These are phyloP conservation scores for Apeltes quadracus DNA, from an alignment of 2,113 vertebrate species.

Conservation along the genomic window DNA sequence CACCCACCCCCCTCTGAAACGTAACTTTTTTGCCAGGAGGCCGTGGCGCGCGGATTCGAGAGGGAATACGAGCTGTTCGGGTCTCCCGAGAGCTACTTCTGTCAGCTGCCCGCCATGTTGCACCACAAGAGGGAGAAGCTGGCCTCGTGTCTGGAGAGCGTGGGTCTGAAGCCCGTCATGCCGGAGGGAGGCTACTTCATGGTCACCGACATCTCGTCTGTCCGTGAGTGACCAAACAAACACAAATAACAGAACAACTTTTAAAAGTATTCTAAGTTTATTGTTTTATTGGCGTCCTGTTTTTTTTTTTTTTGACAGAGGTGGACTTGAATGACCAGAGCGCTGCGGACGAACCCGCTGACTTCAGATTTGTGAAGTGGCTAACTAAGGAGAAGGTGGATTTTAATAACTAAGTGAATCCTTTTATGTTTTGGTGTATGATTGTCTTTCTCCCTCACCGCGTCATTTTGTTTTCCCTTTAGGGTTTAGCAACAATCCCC, in stretches of 20 bases:
- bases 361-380: slow-evolving; percentile 91
- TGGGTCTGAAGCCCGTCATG: slow-evolving; percentile 86
- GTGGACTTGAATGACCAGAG: slow-evolving; percentile 77
- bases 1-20: too few species aligned
- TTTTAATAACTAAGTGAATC: not conserved
- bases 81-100: slow-evolving; percentile 89
- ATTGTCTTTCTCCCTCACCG: too few species aligned
- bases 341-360: slow-evolving; percentile 73
- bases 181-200: slow-evolving; percentile 93
- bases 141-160: slow-evolving; percentile 78
- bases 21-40: slow-evolving; percentile 84
- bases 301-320: slow-evolving; percentile 71
- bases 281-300: not conserved
- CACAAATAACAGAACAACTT: not conserved
- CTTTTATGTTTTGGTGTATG: not conserved
- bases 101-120: slow-evolving; percentile 80
- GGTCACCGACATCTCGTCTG: slow-evolving; percentile 86
- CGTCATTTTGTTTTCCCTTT: not conserved
- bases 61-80: slow-evolving; percentile 81
- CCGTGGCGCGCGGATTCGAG: slow-evolving; percentile 85
- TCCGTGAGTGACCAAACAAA: slow-evolving; percentile 84
- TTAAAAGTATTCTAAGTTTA: not conserved
- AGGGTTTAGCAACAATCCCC: slow-evolving; percentile 91
- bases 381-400: slow-evolving; percentile 90
- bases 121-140: slow-evolving; percentile 83